Evolutionary conservation across 2,888 invertebrate genomes (phyloP).

Genomic region (Maniola hyperantus): DNA sequence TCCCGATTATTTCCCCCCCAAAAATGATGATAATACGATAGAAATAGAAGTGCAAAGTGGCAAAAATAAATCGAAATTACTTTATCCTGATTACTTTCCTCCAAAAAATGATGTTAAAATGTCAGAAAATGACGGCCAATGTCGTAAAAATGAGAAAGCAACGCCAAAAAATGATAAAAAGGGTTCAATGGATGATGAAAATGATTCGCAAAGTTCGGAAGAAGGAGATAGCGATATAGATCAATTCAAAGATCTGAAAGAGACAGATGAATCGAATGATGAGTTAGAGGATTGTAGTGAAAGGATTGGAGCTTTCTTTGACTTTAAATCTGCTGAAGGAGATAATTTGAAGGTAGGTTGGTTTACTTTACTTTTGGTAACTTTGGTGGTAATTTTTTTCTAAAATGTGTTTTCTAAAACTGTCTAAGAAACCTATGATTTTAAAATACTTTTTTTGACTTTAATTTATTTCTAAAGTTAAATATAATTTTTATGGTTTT

Average conservation of each 20-base stretch:
- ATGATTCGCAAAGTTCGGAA: constrained; percentile 38
- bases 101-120: neutral
- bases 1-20: neutral
- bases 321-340: constrained; percentile 59
- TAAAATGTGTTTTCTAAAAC: neutral
- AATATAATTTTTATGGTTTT: too few species aligned
- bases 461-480: neutral
- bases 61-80: neutral
- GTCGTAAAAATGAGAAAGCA: neutral
- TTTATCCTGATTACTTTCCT: neutral
- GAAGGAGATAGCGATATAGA: constrained; percentile 37
- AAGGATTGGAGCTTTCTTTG: constrained; percentile 61
- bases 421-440: too few species aligned
- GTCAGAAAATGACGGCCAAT: neutral
- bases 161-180: constrained; percentile 15
- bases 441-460: too few species aligned
- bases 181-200: constrained; percentile 42
- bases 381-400: too few species aligned
- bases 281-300: constrained; percentile 48
- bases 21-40: neutral
- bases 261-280: constrained; percentile 65
- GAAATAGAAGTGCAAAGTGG: neutral
- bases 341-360: constrained; percentile 66
- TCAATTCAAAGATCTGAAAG: constrained; percentile 76
- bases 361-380: neutral